Evolutionary conservation across 1,140 invertebrate genomes (phyloP), one percentile per base, ranked within the genome.

Genomic region (Zaprionus gabonicus): DNA sequence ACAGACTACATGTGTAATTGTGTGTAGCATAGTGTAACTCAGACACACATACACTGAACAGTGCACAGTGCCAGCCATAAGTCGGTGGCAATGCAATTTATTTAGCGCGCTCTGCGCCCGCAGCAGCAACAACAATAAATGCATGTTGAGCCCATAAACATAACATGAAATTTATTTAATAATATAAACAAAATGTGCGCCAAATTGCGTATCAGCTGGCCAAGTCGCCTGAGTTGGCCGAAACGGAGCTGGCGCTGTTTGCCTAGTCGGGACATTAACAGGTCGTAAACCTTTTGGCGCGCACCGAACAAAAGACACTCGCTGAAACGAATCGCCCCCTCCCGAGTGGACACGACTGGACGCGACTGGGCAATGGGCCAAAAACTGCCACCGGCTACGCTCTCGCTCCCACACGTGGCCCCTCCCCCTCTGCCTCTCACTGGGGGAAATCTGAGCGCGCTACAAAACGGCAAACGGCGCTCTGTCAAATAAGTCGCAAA

Each of bases 281-380:
- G 85, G 86, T 90, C 85, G 85, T 90, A 90, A 90, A 90, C 85
- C 85, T 90, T 90, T 90, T 90, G 82, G 82, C 85, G 86, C 85
- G 62, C 75, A 41, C 71, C 76, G 85, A 90, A 86, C 79, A 90
- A 90, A 84, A 85, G 84, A 90, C 85, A 88, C 65, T 67, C 81
- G 85, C 76, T 90, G 85, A 90, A 88, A 88, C 85, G 75, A 66
- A 66, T 72, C 70, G 28, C 70, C 27, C 41, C 41, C 38, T 23
- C 12, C 6, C 6, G n/a, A 20, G 17, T 20, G 44, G 23, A 23
- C 23, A 23, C 28, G 10, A 51, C 46, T 23, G 46, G 20, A 25
- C 20, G 12, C n/a, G 76, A 79, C 76, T 82, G 78, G 81, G 65
- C 71, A 82, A 82, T 65, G 60, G 73, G 56, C 51, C n/a, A 6